Conservation (phyloP, 2,113 vertebrate genomes). For the Tympanuchus pallidicinctus region DNA sequence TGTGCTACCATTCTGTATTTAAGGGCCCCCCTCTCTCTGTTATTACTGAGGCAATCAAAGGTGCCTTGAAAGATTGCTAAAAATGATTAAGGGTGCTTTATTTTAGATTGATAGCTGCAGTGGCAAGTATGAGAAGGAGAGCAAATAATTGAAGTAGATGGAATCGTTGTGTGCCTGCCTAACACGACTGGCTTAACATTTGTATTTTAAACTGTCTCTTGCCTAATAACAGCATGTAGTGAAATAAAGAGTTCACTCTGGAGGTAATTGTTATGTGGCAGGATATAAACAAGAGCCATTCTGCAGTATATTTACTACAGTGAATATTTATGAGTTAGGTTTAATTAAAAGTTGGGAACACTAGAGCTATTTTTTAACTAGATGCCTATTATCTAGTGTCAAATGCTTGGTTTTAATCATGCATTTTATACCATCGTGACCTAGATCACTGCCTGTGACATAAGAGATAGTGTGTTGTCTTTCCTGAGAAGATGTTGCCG, state of each 20-base stretch:
- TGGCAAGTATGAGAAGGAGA: background rate
- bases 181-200: slow-evolving; percentile 68
- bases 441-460: slow-evolving; percentile 85
- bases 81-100: slow-evolving; percentile 71
- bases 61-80: slow-evolving; percentile 54
- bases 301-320: slow-evolving; percentile 80
- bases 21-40: slow-evolving; percentile 9
- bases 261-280: slow-evolving; percentile 82
- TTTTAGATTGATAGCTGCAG: slow-evolving; percentile 66
- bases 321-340: slow-evolving; percentile 81
- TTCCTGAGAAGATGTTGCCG: slow-evolving; percentile 82
- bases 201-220: slow-evolving; percentile 73
- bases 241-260: slow-evolving; percentile 79
- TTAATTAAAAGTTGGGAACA: slow-evolving; percentile 84
- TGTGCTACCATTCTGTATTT: slow-evolving; percentile 29
- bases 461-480: slow-evolving; percentile 84
- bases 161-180: slow-evolving; percentile 14
- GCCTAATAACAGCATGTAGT: slow-evolving; percentile 76
- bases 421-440: slow-evolving; percentile 84
- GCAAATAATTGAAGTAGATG: background rate
- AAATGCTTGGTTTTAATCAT: slow-evolving; percentile 86
- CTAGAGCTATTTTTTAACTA: slow-evolving; percentile 82
- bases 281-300: slow-evolving; percentile 80
- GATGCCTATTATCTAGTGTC: slow-evolving; percentile 84
- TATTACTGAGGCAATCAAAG: slow-evolving; percentile 58